phyloP scores from a whole-genome alignment of 2,888 invertebrate genomes.

The Xestia ashworthii region DNA sequence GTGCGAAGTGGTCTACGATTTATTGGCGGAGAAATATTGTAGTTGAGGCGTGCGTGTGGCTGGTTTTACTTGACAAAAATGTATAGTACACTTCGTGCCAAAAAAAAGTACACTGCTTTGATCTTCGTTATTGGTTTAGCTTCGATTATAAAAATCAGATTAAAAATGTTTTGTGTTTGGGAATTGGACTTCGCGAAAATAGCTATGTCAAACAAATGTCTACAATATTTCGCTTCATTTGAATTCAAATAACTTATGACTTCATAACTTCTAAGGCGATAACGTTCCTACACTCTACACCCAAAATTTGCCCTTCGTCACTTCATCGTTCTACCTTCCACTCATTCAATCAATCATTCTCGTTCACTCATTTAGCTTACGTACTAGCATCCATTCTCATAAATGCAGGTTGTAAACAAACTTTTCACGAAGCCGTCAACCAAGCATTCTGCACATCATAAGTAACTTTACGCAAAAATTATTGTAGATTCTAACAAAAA shows the following conservation, averaged over 20 bases:
- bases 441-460: no score
- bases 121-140: neutral
- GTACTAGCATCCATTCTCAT: neutral
- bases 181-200: neutral
- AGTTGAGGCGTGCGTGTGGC: no score
- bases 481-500: neutral
- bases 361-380: neutral
- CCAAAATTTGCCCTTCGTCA: neutral
- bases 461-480: neutral
- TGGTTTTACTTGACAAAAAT: neutral
- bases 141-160: neutral
- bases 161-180: neutral
- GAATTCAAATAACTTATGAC: neutral
- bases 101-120: neutral
- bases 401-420: neutral
- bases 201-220: neutral
- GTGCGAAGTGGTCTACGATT: conserved; percentile 20
- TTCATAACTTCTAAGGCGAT: neutral
- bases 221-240: neutral
- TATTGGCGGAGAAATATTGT: conserved; percentile 35
- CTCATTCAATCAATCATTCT: neutral
- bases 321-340: neutral
- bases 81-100: neutral
- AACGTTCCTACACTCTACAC: neutral
- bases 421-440: no score